Conservation (phyloP, 2,113 vertebrate genomes). For the Emydura subglobosa region DNA sequence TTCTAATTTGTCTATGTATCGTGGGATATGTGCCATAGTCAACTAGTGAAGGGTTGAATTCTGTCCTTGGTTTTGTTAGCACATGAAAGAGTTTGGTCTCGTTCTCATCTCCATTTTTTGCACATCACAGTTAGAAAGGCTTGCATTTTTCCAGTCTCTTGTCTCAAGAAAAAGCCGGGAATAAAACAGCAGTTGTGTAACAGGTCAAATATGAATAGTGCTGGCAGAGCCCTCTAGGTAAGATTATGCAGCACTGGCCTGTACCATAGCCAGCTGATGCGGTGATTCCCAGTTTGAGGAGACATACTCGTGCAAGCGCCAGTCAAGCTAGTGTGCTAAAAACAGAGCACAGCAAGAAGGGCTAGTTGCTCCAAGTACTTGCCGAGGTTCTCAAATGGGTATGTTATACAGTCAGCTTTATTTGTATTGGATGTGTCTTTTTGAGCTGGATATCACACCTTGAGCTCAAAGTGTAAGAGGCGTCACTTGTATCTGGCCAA, state of each 20-base stretch:
- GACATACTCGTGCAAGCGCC: not conserved
- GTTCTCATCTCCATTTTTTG: not conserved
- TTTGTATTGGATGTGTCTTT: not conserved
- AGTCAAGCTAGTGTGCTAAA: not conserved
- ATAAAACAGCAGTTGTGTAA: not conserved
- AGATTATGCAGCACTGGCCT: not conserved
- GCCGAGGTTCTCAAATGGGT: not conserved
- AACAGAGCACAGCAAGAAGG: not conserved
- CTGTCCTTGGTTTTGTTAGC: not conserved
- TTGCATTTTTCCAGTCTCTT: accelerated
- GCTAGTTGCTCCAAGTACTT: not conserved
- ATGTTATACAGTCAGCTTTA: not conserved
- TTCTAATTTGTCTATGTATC: not conserved
- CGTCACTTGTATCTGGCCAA: not conserved
- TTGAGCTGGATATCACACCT: not conserved
- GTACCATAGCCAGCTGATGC: not conserved
- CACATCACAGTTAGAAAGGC: not conserved
- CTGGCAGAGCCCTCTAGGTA: not conserved
- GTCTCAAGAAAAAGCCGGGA: slow-evolving; percentile 25
- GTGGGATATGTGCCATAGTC: accelerated
- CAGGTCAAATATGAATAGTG: not conserved
- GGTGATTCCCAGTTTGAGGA: not conserved
- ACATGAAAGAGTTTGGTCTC: accelerated
- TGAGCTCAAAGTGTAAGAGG: not conserved
- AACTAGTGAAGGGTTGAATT: not conserved